Evolutionary conservation across 1,140 invertebrate genomes (phyloP), one percentile per base, ranked within the genome.

Genomic region (Ganaspis sp.): DNA sequence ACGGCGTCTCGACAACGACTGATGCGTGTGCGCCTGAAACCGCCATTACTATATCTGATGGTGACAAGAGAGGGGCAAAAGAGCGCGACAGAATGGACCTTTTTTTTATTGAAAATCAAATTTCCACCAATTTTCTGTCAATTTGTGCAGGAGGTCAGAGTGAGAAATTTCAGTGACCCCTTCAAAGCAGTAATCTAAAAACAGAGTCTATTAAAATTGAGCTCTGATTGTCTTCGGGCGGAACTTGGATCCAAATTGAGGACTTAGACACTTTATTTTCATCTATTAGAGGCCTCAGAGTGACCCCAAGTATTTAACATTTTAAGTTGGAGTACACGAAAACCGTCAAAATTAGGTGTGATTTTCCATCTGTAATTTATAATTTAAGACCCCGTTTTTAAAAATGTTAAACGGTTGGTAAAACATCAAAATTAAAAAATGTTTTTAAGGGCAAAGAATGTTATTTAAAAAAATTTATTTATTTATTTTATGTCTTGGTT

Each of bases 1-100:
- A 70, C 54, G 53, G 58, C 34, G 69, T 58, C 80, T 82, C 75
- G 76, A 74, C 69, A 69, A 78, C 81, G 81, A 82, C 81, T 82
- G 78, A 73, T 71, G 74, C 78, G 70, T 72, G 64, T 71, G 73
- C 77, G 75, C 70, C 70, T 73, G 74, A 72, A 79, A 79, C 77
- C 80, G 75, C 81, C 81, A 82, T 82, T 80, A 76, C 74, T 76
- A 58, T 70, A 64, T 64, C 58, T 64, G 4, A 9, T 29, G 45
- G 45, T n/a, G 58, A 34, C 58, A 64, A 29, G 58, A 64, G 58
- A 34, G 58, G 58, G 58, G 26, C 11, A 29, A 26, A 29, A 64
- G 58, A 34, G 6, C 58, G 58, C 58, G 26, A 64, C 58, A 23
- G 1, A 26, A 58, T 58, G 58, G 58, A 64, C 58, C 58, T 64